Evolutionary conservation across 1,140 invertebrate genomes (phyloP), one percentile per base, ranked within the genome.

Genomic region (Papilio machaon): DNA sequence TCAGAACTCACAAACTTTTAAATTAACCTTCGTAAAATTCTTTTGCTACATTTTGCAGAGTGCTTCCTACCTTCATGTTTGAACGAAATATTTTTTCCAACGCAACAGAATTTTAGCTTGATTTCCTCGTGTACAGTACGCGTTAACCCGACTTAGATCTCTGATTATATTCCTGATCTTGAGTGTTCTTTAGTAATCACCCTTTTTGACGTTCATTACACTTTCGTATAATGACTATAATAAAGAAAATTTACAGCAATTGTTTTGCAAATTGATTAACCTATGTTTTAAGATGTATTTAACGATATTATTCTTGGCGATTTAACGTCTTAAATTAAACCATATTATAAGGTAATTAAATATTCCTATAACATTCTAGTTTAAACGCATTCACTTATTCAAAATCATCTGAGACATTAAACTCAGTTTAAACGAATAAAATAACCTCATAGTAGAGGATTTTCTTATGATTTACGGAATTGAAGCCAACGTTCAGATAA

Each of bases 401-500:
- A 67, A 67, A 11, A 67, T 64, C 60, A 64, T 38, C 10, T 67
- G 13, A 30, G 35, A 67, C 64, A 64, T 64, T 30, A 64, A 64
- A 64, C 60, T 52, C 49, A 17, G 15, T 67, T 67, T 67, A 67
- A 67, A 67, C 23, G 64, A 35, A 15, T 67, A 67, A 67, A 67
- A 15, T 30, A 67, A 67, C 23, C 23, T 38, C 11, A n/a, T 23
- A 15, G 30, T 30, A 64, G 19, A 64, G 60, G 60, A 64, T 64
- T 64, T 67, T 35, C 64, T 30, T 67, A 67, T 67, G 64, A 67
- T 67, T 67, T 67, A 67, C 64, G 9, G 30, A 35, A 67, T 3
- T 35, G 64, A 15, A 67, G 64, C 23, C 64, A 67, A 35, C 23
- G 64, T 67, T 67, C 64, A 35, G 64, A 67, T 67, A 67, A 67